Evolutionary conservation across 2,797 vertebrate species (phyloP), one percentile per base, ranked within the genome.

Genomic region (Sphenodon punctatus): DNA sequence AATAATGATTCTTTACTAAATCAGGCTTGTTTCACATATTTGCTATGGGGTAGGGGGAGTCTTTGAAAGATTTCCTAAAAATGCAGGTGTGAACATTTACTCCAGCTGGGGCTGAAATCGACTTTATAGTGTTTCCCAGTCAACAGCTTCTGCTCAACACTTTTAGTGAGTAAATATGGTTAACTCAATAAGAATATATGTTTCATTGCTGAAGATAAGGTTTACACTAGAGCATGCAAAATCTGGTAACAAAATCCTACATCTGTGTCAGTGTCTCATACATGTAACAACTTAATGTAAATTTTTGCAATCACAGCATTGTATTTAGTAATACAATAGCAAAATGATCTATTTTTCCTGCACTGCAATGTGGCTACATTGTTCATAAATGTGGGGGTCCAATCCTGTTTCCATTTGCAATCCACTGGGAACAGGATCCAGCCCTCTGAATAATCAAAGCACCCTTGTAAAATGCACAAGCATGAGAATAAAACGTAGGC

Each of bases 1-100:
- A 13, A 4, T 56, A 87, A 22, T 10, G 23, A 80, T 80, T 88
- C 75, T 71, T 75, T 64, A 87, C 70, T 76, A 60, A 27, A 87
- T 43, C 55, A 74, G 8, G 76, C 51, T 81, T 20, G 46, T 91
- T 82, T 88, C 73, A 85, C 30, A 60, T 25, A 82, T 20, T 82
- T 32, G 78, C 53, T 80, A 79, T 63, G 76, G 78, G 2, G 51
- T 39, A 20, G 81, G 89, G 36, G 30, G 55, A 82, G 92, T 90
- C 70, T 93, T 72, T 49, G 61, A 85, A 85, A 88, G 66, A 20
- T 74, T 92, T 92, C 82, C 85, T 86, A 72, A 94, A n/a, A 89
- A 80, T 60, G 66, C 76, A 85, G 75, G 90, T 90, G 80, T 68
- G 69, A 85, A 89, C 84, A 92, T 34, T 64, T 1, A 81, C 74